These are phyloP conservation scores for Dolomedes plantarius DNA, from an alignment of 2,888 invertebrate species.

Conservation along the genomic window DNA sequence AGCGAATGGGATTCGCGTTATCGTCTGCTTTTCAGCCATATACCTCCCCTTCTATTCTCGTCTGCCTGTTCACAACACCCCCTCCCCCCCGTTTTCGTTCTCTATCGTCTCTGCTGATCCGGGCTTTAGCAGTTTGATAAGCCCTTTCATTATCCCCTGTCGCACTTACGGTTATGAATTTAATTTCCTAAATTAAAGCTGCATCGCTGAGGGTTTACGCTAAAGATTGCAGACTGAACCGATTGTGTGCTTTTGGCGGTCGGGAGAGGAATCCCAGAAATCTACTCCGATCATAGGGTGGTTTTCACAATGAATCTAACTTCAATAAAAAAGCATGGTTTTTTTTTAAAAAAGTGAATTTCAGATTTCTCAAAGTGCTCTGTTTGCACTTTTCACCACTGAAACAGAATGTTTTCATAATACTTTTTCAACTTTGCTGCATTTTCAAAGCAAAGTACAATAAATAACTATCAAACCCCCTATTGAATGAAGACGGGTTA, in stretches of 20 bases:
- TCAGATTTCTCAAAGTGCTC: no score
- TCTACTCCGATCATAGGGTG: not conserved
- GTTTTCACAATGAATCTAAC: no score
- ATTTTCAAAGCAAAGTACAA: no score
- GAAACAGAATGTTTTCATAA: no score
- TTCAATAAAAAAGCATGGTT: no score
- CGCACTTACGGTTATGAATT: constrained; percentile 49
- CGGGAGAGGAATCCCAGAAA: not conserved
- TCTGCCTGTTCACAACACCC: not conserved
- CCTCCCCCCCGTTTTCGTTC: not conserved
- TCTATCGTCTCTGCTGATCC: not conserved
- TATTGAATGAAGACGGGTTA: no score
- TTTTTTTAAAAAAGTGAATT: no score
- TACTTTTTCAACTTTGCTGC: no score
- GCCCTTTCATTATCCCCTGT: constrained; percentile 54
- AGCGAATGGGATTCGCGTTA: constrained; percentile 19
- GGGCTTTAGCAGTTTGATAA: constrained; percentile 14
- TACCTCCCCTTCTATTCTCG: not conserved
- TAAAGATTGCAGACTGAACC: not conserved
- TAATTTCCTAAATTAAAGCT: constrained; percentile 44
- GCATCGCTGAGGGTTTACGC: not conserved
- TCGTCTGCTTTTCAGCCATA: not conserved
- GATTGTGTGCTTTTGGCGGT: not conserved
- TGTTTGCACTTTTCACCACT: no score
- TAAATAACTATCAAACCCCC: no score